Percentiles rank a stretch among this genome's conserved stretches.
These are phyloP conservation scores for Corapipo altera DNA, from an alignment of 2,113 vertebrate species.

Conservation along the genomic window DNA sequence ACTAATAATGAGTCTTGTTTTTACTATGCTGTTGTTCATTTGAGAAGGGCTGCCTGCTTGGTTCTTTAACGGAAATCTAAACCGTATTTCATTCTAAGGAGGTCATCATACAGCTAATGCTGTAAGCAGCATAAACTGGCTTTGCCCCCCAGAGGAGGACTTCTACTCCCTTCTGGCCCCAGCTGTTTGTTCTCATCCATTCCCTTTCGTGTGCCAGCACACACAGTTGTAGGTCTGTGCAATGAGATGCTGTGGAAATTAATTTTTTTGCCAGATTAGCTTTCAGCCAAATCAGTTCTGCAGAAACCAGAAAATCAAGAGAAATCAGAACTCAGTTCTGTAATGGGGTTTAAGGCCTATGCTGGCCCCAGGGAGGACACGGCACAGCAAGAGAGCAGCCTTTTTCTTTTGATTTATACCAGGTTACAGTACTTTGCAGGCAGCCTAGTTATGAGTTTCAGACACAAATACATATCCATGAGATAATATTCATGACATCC, in stretches of 20 bases:
- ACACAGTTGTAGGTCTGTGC: conserved; percentile 18
- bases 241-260: conserved; percentile 34
- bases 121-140: not conserved
- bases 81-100: not conserved
- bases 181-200: conserved; percentile 40
- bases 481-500: not conserved
- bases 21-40: not conserved
- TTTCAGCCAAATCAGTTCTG: conserved; percentile 46
- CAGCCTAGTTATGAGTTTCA: not conserved
- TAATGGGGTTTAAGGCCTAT: not conserved
- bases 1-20: not conserved
- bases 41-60: not conserved
- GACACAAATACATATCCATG: not conserved
- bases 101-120: not conserved
- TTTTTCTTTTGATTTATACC: not conserved
- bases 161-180: conserved; percentile 32
- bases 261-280: conserved; percentile 43
- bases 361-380: not conserved
- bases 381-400: not conserved
- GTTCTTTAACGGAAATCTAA: not conserved
- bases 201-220: not conserved
- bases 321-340: not conserved
- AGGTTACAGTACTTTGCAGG: not conserved
- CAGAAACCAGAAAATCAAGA: conserved; percentile 42
- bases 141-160: not conserved